Base-by-base conservation (phyloP, 2,888 invertebrate species). In the Ganaspis brasiliensis region DNA sequence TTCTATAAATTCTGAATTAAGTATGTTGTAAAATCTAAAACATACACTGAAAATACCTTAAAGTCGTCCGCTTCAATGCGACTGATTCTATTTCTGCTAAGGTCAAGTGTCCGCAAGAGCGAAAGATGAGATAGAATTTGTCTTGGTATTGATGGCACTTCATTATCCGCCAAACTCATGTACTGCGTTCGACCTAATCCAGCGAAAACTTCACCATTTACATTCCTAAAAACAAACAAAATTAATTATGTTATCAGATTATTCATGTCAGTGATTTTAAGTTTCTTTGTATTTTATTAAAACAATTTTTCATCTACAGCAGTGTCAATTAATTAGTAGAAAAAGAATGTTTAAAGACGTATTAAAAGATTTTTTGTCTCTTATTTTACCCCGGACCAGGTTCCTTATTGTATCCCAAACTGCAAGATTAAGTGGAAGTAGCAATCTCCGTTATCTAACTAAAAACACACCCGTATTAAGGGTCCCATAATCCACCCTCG, bases 161-260 rank as follows among this genome's bases (percentile, higher is more conserved):
- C 93, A 91, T 97, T 97, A 92, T 97, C 96, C 10, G 96, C 95
- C 80, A 98, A 92, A 88, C 96, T 96, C 87, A 98, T 93, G 92
- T 94, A 96, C 84, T 94, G 94, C 79, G 96, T 94, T 85, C 94
- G 93, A 83, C 95, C 94, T 90, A 97, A 92, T 82, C 96, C 96
- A 77, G 94, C 93, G 91, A 97, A 97, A 57, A 95, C 94, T 85
- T 94, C 94, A 85, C 95, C 95, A 81, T 95, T 95, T 81, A 97
- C 92, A 82, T 94, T 93, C 89, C 97, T 97, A 94, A 24, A 67
- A 67, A 14, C n/a, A 63, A 2, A 14, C 24, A 45, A 45, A 24
- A 72, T 55, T 4, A 19, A 12, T 8, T 49, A 49, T 5, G 5
- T 71, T 49, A 21, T 31, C 6, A 31, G 31, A 31, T 31, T 31